Evolutionary conservation across 2,113 vertebrate species (phyloP).

Genomic region (Athene cunicularia): DNA sequence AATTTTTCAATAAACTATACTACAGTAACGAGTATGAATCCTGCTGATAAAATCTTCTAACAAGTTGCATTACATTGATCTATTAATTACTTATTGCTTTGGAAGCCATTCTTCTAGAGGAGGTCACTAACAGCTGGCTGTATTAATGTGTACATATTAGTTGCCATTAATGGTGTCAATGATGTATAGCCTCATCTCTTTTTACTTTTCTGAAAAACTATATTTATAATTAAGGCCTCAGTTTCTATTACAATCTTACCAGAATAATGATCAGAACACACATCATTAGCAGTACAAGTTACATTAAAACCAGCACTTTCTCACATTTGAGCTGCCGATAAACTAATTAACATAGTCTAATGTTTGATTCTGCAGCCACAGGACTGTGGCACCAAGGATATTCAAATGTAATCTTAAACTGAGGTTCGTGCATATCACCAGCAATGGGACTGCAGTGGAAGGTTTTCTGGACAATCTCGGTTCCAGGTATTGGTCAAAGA

Average conservation of each 20-base stretch:
- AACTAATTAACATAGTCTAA: neutral
- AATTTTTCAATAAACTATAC: neutral
- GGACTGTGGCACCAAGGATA: neutral
- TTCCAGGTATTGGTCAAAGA: neutral
- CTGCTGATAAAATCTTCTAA: neutral
- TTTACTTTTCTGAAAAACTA: neutral
- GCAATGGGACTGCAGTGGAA: neutral
- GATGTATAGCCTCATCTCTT: neutral
- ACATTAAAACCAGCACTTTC: neutral
- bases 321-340: neutral
- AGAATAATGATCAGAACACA: neutral
- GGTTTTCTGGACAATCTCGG: neutral
- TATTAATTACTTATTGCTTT: neutral
- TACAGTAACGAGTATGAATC: neutral
- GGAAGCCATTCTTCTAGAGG: neutral
- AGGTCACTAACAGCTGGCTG: neutral
- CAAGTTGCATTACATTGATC: neutral
- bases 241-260: neutral
- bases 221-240: neutral
- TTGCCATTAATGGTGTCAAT: neutral
- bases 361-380: neutral
- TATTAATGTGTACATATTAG: neutral
- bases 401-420: neutral
- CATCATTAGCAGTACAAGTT: neutral
- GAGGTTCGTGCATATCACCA: neutral